A percentile compares a stretch with the other conserved stretches of the same genome.
phyloP scores from a whole-genome alignment of 2,888 invertebrate genomes.

The Macaria notata region DNA sequence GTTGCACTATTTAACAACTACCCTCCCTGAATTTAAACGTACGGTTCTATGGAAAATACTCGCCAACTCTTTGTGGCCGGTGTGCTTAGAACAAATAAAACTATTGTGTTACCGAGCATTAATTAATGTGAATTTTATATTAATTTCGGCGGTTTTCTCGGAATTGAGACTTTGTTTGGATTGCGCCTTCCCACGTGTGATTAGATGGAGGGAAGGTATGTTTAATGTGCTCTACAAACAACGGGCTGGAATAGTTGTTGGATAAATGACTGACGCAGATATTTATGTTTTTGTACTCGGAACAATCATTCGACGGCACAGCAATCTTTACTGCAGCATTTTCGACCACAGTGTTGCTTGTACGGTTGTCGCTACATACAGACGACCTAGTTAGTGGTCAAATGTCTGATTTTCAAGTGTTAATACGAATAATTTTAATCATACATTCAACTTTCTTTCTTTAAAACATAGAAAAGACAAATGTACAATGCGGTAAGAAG shows the following conservation, averaged over 20 bases:
- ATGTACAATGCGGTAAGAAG: too few species aligned
- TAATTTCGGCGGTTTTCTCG: conserved; percentile 47
- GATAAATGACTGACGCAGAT: background rate
- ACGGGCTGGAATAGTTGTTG: conserved; percentile 7
- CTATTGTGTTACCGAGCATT: conserved; percentile 66
- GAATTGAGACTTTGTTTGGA: conserved; percentile 28
- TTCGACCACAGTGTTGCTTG: too few species aligned
- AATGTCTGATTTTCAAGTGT: too few species aligned
- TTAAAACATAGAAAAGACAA: too few species aligned
- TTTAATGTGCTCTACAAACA: conserved; percentile 21
- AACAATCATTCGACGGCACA: too few species aligned
- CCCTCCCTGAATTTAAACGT: conserved; percentile 62
- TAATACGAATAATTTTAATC: too few species aligned
- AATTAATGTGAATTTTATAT: conserved; percentile 68
- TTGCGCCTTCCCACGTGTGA: conserved; percentile 28
- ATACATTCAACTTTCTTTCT: too few species aligned
- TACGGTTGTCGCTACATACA: too few species aligned
- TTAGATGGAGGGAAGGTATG: conserved; percentile 28
- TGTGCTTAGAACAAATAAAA: conserved; percentile 59
- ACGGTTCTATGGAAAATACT: conserved; percentile 72
- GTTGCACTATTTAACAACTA: conserved; percentile 76
- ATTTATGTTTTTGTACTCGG: background rate
- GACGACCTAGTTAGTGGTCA: too few species aligned
- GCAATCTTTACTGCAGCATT: too few species aligned
- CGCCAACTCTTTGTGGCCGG: conserved; percentile 61